These are phyloP conservation scores for Elysia crispata DNA, from an alignment of 2,888 invertebrate species.

Conservation along the genomic window DNA sequence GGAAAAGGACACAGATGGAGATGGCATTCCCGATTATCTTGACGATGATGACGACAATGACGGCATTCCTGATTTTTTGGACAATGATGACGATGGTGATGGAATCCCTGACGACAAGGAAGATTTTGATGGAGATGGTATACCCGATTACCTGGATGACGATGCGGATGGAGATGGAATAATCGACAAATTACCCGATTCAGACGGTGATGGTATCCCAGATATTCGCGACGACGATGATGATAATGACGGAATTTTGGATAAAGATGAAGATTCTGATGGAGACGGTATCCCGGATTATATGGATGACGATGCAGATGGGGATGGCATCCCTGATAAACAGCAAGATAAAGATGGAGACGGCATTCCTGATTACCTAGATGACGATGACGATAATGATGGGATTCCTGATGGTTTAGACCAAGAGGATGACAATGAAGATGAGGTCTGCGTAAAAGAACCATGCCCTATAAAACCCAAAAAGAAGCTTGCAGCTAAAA, in stretches of 20 bases:
- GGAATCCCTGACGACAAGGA: slow-evolving; percentile 64
- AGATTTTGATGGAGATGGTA: slow-evolving; percentile 52
- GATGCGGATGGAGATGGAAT: slow-evolving; percentile 68
- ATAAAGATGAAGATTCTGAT: slow-evolving; percentile 65
- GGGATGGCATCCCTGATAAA: slow-evolving; percentile 65
- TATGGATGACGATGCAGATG: slow-evolving; percentile 66
- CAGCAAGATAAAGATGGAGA: slow-evolving; percentile 70
- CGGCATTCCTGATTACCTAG: slow-evolving; percentile 68
- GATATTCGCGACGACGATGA: slow-evolving; percentile 67
- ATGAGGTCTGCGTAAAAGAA: slow-evolving; percentile 52
- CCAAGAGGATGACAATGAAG: slow-evolving; percentile 64
- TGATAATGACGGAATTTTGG: slow-evolving; percentile 71
- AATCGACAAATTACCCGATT: slow-evolving; percentile 68
- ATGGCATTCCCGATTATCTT: slow-evolving; percentile 59
- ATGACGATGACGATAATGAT: slow-evolving; percentile 68
- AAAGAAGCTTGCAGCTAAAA: slow-evolving; percentile 44
- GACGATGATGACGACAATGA: slow-evolving; percentile 71
- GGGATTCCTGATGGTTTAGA: slow-evolving; percentile 69
- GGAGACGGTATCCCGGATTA: slow-evolving; percentile 68
- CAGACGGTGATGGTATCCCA: slow-evolving; percentile 72
- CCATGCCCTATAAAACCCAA: slow-evolving; percentile 42
- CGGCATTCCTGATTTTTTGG: slow-evolving; percentile 70
- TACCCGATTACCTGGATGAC: slow-evolving; percentile 63
- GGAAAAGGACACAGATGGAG: slow-evolving; percentile 59
- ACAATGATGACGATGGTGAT: slow-evolving; percentile 60